Evolutionary conservation across 2,888 invertebrate species (phyloP), one percentile per base, ranked within the genome.

Genomic region (Leucophora obtusa): DNA sequence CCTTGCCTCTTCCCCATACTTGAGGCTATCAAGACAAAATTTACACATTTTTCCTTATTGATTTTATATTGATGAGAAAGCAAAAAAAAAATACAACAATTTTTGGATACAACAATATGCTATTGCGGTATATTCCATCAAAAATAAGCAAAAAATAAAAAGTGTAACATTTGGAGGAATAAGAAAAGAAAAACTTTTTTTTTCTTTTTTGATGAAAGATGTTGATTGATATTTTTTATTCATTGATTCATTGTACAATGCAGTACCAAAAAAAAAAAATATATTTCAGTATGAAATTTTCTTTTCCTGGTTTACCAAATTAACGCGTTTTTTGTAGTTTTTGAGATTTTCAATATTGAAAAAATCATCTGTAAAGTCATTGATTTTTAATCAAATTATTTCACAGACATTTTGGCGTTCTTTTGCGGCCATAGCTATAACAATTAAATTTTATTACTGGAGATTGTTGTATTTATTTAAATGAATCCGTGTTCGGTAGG

Each of bases 361-460:
- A 28, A 28, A 28, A 21, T 10, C 15, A 17, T 50, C 43, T 63
- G 15, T 62, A 24, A 35, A 70, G 8, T 18, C 53, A 35, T 10
- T 8, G 47, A 58, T 15, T 53, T 70, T 74, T 56, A 73, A 74
- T 79, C 43, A 73, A 70, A 60, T 65, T 68, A 56, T 78, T 15
- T 70, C 3, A 14, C 79, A 71, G 68, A 76, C 75, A 68, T 58
- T 33, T 51, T 43, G 71, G 68, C 68, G 24, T 69, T 69, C 17
- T 43, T 21, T n/a, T 66, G 50, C 17, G 54, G 17, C 33, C 53
- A 59, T 35, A 59, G 47, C n/a, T 18, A 38, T 59, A 58, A 62
- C 62, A 47, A 63, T 76, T 51, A 80, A 80, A 69, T 76, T 69
- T 80, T 80, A 76, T 80, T 63, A 63, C 38, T 54, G 50, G n/a